phyloP scores from a whole-genome alignment of 1,140 invertebrate genomes.

The Hesperophylax magnus region DNA sequence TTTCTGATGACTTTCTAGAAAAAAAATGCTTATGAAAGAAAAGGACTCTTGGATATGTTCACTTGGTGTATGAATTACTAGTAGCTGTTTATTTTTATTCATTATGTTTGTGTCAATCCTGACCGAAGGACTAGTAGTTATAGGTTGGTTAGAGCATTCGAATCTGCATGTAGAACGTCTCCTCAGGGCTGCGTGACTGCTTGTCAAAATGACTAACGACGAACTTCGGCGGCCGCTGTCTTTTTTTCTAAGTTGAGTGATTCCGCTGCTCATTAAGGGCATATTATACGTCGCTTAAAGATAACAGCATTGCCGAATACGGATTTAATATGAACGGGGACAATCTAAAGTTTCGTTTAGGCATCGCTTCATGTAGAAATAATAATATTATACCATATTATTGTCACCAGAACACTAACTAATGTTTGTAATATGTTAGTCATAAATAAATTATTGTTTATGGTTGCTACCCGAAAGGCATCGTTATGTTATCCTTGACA shows the following conservation, averaged over 20 bases:
- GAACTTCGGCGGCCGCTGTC: conserved; percentile 27
- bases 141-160: background rate
- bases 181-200: conserved; percentile 24
- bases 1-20: too few relatives aligned
- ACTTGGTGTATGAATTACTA: background rate
- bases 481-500: too few relatives aligned
- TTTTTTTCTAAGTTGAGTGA: conserved; percentile 39
- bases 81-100: too few relatives aligned
- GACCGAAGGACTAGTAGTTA: background rate
- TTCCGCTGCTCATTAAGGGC: conserved; percentile 33
- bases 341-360: too few relatives aligned
- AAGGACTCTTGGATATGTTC: too few relatives aligned
- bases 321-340: background rate
- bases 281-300: conserved; percentile 30
- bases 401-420: too few relatives aligned
- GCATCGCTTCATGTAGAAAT: too few relatives aligned
- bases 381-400: too few relatives aligned
- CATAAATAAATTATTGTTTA: too few relatives aligned
- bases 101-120: background rate
- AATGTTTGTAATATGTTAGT: too few relatives aligned
- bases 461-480: too few relatives aligned
- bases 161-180: conserved; percentile 33
- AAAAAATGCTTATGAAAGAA: too few relatives aligned
- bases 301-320: conserved; percentile 11
- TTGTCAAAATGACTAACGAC: conserved; percentile 41